A percentile compares a stretch with the other conserved stretches of the same genome.
Evolutionary conservation across 37 sponge, comb jelly and placozoan species (phyloP).

Genomic region (Spongia lamella): DNA sequence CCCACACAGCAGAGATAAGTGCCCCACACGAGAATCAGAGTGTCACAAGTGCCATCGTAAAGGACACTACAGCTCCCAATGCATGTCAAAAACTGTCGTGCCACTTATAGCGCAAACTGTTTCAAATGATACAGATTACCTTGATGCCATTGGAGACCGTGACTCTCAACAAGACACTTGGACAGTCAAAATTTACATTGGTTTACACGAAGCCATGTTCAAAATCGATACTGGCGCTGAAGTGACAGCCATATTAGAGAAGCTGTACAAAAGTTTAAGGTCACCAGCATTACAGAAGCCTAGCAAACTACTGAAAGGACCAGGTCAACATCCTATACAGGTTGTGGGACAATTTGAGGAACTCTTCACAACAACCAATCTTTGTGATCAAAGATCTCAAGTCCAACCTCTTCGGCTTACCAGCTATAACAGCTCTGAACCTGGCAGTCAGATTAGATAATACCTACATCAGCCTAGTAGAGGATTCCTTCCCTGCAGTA

Average conservation of each 20-base stretch:
- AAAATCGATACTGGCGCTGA: constrained; percentile 46
- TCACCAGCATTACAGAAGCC: background rate
- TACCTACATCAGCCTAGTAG: background rate
- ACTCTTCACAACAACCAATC: background rate
- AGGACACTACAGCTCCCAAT: constrained; percentile 14
- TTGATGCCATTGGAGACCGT: background rate
- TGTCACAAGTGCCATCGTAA: constrained; percentile 14
- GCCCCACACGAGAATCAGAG: constrained; percentile 13
- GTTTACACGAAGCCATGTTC: constrained; percentile 8
- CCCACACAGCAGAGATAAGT: constrained; percentile 10
- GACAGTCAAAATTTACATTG: constrained; percentile 3
- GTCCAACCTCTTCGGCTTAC: constrained; percentile 16
- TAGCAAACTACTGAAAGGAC: constrained; percentile 15
- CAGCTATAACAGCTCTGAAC: constrained; percentile 12
- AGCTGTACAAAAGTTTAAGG: background rate
- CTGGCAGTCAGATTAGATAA: background rate
- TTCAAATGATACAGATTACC: constrained; percentile 13
- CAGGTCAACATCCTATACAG: background rate
- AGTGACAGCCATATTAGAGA: constrained; percentile 27
- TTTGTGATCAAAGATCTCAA: constrained; percentile 10
- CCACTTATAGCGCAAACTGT: background rate
- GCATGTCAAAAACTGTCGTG: background rate
- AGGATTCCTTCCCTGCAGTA: background rate
- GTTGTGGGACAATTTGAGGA: background rate
- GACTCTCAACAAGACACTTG: background rate